Conservation (phyloP, 2,888 invertebrate genomes). For the Epiblema foenella region DNA sequence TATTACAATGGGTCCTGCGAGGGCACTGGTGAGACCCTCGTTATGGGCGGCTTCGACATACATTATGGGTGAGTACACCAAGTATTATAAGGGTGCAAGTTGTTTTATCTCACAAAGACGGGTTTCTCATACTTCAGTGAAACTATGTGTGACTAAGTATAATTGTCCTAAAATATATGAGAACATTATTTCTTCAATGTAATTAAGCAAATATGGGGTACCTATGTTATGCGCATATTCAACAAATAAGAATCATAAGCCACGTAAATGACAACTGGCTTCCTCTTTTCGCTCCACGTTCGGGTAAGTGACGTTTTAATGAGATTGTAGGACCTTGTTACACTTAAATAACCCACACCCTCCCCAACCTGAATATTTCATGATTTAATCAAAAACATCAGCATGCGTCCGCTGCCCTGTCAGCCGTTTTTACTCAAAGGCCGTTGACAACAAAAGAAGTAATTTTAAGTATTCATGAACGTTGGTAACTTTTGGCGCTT, state of each 20-base stretch:
- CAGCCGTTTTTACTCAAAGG: slow-evolving; percentile 27
- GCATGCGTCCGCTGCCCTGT: slow-evolving; percentile 12
- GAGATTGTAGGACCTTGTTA: slow-evolving; percentile 1
- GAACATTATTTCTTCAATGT: too few relatives aligned
- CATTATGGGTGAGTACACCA: slow-evolving; percentile 71
- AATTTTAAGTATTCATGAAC: slow-evolving; percentile 62
- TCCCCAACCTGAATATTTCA: slow-evolving; percentile 22
- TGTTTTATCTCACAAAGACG: neutral
- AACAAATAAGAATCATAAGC: neutral
- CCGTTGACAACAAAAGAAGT: slow-evolving; percentile 57
- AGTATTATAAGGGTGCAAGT: neutral
- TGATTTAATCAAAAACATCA: slow-evolving; percentile 27
- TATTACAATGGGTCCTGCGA: slow-evolving; percentile 73
- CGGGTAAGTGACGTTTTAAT: neutral
- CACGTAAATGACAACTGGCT: neutral
- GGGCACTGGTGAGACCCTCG: slow-evolving; percentile 79
- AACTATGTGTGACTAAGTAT: too few relatives aligned
- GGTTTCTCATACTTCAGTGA: neutral
- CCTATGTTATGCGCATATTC: too few relatives aligned
- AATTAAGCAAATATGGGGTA: too few relatives aligned
- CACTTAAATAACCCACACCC: slow-evolving; percentile 3
- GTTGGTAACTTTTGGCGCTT: slow-evolving; percentile 58
- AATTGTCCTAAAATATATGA: too few relatives aligned
- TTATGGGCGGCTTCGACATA: slow-evolving; percentile 81
- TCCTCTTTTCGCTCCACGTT: neutral